Conservation (phyloP, 2,113 vertebrate species). For the Pavo muticus region DNA sequence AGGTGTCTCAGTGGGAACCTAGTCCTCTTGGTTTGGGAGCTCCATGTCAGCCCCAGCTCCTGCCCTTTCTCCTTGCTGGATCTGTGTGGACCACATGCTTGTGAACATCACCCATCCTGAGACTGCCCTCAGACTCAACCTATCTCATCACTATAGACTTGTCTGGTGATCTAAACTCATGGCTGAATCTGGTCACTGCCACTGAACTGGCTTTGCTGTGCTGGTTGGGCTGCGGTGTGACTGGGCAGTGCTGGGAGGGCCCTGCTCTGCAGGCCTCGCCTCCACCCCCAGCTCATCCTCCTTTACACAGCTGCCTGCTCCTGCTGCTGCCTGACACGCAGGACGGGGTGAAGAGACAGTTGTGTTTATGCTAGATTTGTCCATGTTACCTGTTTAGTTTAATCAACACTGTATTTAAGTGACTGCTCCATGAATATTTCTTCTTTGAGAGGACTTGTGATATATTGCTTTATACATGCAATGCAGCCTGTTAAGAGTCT, state of each 20-base stretch:
- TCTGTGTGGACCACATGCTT: background rate
- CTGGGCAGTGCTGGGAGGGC: rapidly evolving
- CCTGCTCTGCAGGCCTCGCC: background rate
- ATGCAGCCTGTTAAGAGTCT: background rate
- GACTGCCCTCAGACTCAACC: background rate
- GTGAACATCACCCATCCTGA: background rate
- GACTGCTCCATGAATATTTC: background rate
- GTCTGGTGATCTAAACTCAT: background rate
- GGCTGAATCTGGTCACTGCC: background rate
- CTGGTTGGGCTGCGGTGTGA: background rate
- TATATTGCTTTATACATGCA: background rate
- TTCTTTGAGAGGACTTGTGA: background rate
- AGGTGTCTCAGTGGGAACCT: background rate
- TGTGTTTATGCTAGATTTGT: background rate
- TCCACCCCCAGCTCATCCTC: background rate
- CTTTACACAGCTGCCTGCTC: background rate
- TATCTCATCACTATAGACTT: background rate
- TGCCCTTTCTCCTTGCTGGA: background rate
- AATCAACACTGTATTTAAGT: background rate
- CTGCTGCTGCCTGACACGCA: background rate
- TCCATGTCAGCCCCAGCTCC: background rate
- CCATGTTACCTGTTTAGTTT: background rate
- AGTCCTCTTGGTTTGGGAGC: background rate
- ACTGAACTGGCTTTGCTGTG: background rate
- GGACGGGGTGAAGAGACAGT: background rate